Percentiles rank a stretch among this genome's conserved stretches.
phyloP scores from a whole-genome alignment of 2,888 invertebrate species.

The Metalampra italica region DNA sequence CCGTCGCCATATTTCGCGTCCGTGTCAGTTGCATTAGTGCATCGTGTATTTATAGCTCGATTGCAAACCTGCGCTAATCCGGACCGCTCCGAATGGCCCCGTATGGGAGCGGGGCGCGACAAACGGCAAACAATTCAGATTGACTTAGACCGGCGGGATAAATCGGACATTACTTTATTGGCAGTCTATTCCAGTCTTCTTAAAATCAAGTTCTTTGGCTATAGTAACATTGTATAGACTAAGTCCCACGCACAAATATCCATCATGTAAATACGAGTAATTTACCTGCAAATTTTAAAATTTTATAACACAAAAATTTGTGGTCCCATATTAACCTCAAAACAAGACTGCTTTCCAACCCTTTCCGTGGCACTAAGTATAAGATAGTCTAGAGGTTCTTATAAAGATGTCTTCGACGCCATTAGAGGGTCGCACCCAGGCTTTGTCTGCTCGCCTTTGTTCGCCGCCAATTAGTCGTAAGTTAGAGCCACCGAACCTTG shows the following conservation, averaged over 20 bases:
- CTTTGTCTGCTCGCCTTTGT: conserved; percentile 56
- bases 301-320: neutral
- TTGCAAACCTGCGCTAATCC: conserved; percentile 35
- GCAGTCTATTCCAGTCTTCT: neutral
- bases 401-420: conserved; percentile 46
- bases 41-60: conserved; percentile 47
- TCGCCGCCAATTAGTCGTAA: conserved; percentile 52
- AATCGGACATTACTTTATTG: neutral
- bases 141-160: conserved; percentile 9
- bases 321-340: neutral
- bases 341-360: neutral
- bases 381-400: conserved; percentile 5
- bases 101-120: conserved; percentile 4
- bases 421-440: conserved; percentile 40
- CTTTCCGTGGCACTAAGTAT: neutral
- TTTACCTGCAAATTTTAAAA: too few species aligned
- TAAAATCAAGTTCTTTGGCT: neutral
- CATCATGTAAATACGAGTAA: too few species aligned
- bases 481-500: conserved; percentile 16
- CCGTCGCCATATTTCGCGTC: conserved; percentile 25
- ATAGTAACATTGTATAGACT: too few species aligned
- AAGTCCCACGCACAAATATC: neutral
- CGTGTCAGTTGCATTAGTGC: conserved; percentile 44
- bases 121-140: conserved; percentile 7
- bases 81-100: conserved; percentile 24